Conservation (phyloP, 1,140 invertebrate species). For the Samia ricini region DNA sequence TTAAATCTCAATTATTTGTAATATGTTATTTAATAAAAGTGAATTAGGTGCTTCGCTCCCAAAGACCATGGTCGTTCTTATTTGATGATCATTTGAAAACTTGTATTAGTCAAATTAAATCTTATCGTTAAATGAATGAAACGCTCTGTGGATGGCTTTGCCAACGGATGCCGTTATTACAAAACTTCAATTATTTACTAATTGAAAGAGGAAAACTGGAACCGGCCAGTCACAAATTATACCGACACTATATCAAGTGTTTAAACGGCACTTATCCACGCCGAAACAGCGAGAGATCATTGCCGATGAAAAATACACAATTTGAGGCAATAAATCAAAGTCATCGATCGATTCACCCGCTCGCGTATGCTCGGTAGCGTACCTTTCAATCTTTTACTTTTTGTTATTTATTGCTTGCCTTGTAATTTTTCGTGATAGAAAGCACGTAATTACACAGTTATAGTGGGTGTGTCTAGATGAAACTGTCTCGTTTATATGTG, state of each 20-base stretch:
- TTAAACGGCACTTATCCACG: conserved; percentile 73
- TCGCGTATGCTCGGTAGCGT: conserved; percentile 48
- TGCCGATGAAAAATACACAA: conserved; percentile 74
- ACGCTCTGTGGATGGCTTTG: conserved; percentile 33
- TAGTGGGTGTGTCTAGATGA: not conserved
- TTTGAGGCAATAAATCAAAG: conserved; percentile 71
- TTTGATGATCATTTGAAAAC: conserved; percentile 26
- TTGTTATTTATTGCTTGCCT: conserved; percentile 61
- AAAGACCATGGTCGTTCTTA: conserved; percentile 14
- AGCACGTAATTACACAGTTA: conserved; percentile 33
- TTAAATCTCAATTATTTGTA: conserved; percentile 11
- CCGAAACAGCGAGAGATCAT: conserved; percentile 62
- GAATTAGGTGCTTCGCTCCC: conserved; percentile 19
- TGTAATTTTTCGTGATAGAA: conserved; percentile 39
- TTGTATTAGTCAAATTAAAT: conserved; percentile 29
- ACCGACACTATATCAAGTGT: conserved; percentile 76
- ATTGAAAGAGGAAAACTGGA: conserved; percentile 72
- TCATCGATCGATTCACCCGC: conserved; percentile 26
- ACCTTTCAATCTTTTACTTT: conserved; percentile 37
- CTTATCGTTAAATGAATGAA: conserved; percentile 35
- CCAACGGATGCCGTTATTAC: conserved; percentile 37
- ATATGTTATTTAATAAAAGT: conserved; percentile 21
- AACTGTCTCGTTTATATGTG: conserved; percentile 10
- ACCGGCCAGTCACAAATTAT: conserved; percentile 69
- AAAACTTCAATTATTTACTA: conserved; percentile 61